phyloP scores from a whole-genome alignment of 2,888 invertebrate genomes.

The Xanthia icteritia region DNA sequence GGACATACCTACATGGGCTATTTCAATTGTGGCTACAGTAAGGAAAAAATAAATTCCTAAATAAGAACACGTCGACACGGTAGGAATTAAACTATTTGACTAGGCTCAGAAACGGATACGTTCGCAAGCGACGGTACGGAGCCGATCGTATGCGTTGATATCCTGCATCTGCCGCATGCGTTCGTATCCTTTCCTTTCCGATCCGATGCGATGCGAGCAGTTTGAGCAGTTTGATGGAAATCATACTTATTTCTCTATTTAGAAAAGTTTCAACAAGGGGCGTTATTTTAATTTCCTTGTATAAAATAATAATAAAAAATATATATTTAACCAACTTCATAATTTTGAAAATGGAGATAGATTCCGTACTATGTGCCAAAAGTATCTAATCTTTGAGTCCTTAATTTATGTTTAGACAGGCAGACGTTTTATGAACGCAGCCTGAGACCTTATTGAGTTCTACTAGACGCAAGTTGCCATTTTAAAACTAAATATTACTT shows the following conservation, averaged over 20 bases:
- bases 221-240: too few species aligned
- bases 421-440: not conserved
- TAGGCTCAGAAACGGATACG: too few species aligned
- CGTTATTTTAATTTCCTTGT: not conserved
- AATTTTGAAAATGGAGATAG: not conserved
- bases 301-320: not conserved
- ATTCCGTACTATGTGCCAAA: constrained; percentile 41
- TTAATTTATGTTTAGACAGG: not conserved
- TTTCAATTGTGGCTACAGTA: too few species aligned
- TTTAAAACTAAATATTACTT: not conserved
- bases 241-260: not conserved
- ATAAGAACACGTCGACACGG: too few species aligned
- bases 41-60: too few species aligned
- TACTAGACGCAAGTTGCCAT: constrained; percentile 1
- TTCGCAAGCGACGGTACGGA: too few species aligned
- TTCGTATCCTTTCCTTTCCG: too few species aligned
- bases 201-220: too few species aligned
- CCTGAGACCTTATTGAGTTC: not conserved
- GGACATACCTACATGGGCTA: too few species aligned
- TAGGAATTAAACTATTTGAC: too few species aligned
- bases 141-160: too few species aligned
- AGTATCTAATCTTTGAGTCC: constrained; percentile 2
- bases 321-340: not conserved
- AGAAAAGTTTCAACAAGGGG: not conserved
- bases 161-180: too few species aligned